These are phyloP conservation scores for Thera obeliscata DNA, from an alignment of 2,888 invertebrate genomes.

Conservation along the genomic window DNA sequence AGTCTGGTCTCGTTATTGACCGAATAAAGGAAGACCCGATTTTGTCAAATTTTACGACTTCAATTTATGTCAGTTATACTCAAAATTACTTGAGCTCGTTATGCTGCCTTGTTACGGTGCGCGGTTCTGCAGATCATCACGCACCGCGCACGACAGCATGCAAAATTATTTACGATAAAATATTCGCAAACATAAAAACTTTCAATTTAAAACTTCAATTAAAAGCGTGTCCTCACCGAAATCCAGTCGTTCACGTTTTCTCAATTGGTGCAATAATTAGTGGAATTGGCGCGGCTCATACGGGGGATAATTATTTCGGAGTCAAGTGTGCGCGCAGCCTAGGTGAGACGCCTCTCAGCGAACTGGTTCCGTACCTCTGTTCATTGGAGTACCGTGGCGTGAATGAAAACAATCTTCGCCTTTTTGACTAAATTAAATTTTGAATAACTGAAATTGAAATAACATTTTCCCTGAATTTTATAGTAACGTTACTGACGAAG, in stretches of 20 bases:
- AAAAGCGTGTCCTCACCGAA: constrained; percentile 20
- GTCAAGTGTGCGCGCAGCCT: constrained; percentile 38
- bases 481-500: background rate
- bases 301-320: constrained; percentile 41
- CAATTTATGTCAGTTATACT: background rate
- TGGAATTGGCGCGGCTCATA: constrained; percentile 36
- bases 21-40: too few species aligned
- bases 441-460: background rate
- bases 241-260: constrained; percentile 22
- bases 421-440: background rate
- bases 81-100: background rate
- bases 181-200: background rate
- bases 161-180: background rate
- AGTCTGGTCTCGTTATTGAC: too few species aligned
- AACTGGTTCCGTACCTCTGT: constrained; percentile 22
- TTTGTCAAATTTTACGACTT: background rate
- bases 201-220: constrained; percentile 15
- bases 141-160: background rate
- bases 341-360: constrained; percentile 20
- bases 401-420: background rate
- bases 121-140: too few species aligned
- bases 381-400: constrained; percentile 19
- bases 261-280: constrained; percentile 39
- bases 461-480: background rate
- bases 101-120: background rate